phyloP scores from a whole-genome alignment of 2,797 vertebrate genomes.

The Heliangelus exortis region DNA sequence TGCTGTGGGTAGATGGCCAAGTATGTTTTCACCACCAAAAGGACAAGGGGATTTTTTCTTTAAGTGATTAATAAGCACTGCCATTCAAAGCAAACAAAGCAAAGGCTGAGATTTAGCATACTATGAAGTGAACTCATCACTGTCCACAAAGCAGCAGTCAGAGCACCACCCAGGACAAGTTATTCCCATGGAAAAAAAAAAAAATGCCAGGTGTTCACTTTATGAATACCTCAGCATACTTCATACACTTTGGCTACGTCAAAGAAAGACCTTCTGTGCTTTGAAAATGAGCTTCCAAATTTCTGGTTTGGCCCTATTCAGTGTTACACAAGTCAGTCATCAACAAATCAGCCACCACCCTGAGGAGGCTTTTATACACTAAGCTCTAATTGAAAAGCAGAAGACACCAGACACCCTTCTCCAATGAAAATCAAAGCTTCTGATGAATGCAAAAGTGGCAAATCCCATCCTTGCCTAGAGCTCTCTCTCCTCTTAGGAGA shows the following conservation, averaged over 20 bases:
- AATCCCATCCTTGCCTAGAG: not conserved
- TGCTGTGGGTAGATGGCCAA: not conserved
- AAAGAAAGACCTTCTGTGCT: not conserved
- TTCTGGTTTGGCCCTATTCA: not conserved
- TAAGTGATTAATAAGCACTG: not conserved
- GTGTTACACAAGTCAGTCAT: not conserved
- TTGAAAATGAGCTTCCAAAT: not conserved
- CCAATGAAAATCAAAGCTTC: not conserved
- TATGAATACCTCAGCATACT: not conserved
- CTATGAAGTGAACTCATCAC: not conserved
- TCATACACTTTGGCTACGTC: not conserved
- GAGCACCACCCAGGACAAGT: not conserved
- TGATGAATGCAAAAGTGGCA: not conserved
- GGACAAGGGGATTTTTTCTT: not conserved
- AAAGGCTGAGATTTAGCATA: not conserved
- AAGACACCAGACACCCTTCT: not conserved
- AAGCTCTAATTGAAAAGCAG: not conserved
- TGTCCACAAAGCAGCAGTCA: not conserved
- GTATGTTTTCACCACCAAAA: not conserved
- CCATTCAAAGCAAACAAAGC: conserved; percentile 1
- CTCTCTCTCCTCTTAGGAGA: not conserved
- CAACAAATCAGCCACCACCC: not conserved
- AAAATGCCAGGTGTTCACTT: not conserved
- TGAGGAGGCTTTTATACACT: not conserved
- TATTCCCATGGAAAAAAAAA: not conserved